These are phyloP conservation scores for Drosophila ustulata DNA, from an alignment of 2,888 invertebrate species.

Conservation along the genomic window DNA sequence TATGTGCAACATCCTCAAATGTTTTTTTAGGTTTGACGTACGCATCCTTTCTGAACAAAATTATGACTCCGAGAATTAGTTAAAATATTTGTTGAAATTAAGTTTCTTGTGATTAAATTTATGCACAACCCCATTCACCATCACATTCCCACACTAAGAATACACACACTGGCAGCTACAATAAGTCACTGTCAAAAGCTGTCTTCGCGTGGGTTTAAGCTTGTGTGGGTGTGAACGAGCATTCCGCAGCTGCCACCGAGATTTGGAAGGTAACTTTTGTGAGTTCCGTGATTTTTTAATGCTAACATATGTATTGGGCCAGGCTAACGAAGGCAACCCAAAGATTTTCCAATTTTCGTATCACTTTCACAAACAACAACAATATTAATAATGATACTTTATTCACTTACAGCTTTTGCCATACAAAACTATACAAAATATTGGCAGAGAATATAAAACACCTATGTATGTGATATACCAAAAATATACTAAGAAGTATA, in stretches of 20 bases:
- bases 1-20: neutral
- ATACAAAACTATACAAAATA: too few species aligned
- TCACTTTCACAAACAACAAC: slow-evolving; percentile 30
- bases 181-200: slow-evolving; percentile 75
- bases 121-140: slow-evolving; percentile 39
- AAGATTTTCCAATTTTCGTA: slow-evolving; percentile 35
- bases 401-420: too few species aligned
- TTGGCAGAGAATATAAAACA: too few species aligned
- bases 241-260: slow-evolving; percentile 42
- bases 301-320: slow-evolving; percentile 32
- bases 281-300: slow-evolving; percentile 64
- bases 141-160: neutral
- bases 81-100: slow-evolving; percentile 33
- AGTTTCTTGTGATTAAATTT: slow-evolving; percentile 62
- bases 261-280: slow-evolving; percentile 68
- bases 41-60: neutral
- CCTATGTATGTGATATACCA: too few species aligned
- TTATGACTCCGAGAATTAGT: neutral
- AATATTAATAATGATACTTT: neutral
- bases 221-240: slow-evolving; percentile 4
- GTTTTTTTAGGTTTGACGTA: neutral
- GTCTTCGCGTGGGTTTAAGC: slow-evolving; percentile 14
- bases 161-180: slow-evolving; percentile 32
- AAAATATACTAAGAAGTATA: too few species aligned
- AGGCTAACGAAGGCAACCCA: slow-evolving; percentile 8